Conservation (phyloP, 2,113 vertebrate species). For the Labeo catla region DNA sequence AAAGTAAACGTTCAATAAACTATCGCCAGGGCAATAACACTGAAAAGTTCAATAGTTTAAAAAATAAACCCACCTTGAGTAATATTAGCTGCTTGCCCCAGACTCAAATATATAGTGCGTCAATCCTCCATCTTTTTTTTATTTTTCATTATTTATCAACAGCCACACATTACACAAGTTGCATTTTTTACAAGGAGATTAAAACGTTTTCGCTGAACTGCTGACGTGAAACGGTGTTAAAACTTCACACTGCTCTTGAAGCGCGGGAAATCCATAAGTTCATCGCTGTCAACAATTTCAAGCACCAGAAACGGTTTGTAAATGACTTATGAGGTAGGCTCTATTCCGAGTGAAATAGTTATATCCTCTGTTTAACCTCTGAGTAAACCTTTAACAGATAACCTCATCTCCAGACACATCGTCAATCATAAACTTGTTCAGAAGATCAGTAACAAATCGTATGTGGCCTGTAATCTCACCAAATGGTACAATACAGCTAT, state of each 20-base stretch:
- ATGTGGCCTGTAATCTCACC: background rate
- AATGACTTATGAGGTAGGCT: background rate
- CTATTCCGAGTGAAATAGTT: background rate
- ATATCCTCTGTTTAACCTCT: background rate
- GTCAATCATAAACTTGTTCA: background rate
- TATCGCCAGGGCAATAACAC: too few species aligned
- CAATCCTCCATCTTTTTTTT: background rate
- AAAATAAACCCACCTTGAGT: background rate
- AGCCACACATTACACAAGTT: background rate
- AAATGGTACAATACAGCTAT: constrained; percentile 1
- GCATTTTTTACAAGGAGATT: background rate
- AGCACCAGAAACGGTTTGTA: background rate
- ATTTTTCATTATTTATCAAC: background rate
- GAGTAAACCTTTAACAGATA: background rate
- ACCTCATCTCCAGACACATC: background rate
- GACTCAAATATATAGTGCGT: background rate
- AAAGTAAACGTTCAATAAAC: background rate
- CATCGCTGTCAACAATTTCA: background rate
- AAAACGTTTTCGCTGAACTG: background rate
- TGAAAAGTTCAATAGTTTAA: background rate
- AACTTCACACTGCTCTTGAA: background rate
- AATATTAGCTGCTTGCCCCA: background rate
- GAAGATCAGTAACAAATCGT: background rate
- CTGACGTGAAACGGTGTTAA: background rate
- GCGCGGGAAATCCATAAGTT: background rate